Evolutionary conservation across 2,113 vertebrate species (phyloP).

Genomic region (Brachyhypopomus gauderio): DNA sequence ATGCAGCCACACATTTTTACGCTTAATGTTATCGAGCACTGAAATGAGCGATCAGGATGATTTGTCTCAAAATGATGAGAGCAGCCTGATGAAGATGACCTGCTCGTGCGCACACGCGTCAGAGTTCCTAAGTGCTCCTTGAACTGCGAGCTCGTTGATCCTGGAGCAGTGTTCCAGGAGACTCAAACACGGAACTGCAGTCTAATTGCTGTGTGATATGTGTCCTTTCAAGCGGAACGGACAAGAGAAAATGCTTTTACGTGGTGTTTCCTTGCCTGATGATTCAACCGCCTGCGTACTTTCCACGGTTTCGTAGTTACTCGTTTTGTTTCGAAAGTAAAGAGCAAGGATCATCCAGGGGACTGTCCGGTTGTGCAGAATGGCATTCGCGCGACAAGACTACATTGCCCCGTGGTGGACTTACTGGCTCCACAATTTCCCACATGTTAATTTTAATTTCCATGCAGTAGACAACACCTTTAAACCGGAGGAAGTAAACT

Average conservation of each 20-base stretch:
- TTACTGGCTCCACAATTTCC: slow-evolving; percentile 90
- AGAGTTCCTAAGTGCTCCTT: slow-evolving; percentile 18
- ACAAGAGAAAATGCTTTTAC: slow-evolving; percentile 39
- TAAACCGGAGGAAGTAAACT: slow-evolving; percentile 79
- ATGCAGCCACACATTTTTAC: not conserved
- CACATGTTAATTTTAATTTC: slow-evolving; percentile 78
- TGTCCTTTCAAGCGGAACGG: slow-evolving; percentile 11
- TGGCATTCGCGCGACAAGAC: slow-evolving; percentile 81
- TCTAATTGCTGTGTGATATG: slow-evolving; percentile 11
- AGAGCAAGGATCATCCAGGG: slow-evolving; percentile 36
- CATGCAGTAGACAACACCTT: slow-evolving; percentile 78
- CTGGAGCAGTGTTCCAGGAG: not conserved
- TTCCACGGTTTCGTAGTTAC: not conserved
- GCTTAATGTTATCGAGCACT: not conserved
- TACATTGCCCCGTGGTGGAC: slow-evolving; percentile 94
- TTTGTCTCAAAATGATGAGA: not conserved
- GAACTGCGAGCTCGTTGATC: not conserved
- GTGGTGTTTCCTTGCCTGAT: slow-evolving; percentile 32
- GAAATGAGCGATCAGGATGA: not conserved
- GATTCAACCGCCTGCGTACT: not conserved
- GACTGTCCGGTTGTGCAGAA: slow-evolving; percentile 56
- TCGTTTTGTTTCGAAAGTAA: slow-evolving; percentile 20
- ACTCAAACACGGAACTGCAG: slow-evolving; percentile 30
- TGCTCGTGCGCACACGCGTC: slow-evolving; percentile 46
- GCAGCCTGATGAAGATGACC: not conserved